Percentiles rank a stretch among this genome's conserved stretches.
These are phyloP conservation scores for Heterodera carotae DNA, from an alignment of 1,140 invertebrate species.

Conservation along the genomic window DNA sequence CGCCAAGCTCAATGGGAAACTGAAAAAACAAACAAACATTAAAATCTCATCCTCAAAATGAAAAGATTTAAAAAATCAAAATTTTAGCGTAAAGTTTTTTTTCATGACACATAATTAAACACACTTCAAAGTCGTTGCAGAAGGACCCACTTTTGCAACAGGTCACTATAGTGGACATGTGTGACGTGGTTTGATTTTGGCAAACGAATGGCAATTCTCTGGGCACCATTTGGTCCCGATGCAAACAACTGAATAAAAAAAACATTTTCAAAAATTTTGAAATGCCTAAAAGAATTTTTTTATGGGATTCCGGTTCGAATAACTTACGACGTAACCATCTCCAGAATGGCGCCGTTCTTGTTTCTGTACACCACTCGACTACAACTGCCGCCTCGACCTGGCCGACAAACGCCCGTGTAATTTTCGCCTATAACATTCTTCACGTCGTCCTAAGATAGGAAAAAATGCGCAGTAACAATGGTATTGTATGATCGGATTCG, in stretches of 20 bases:
- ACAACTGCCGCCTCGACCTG: constrained; percentile 28
- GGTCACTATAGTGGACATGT: constrained; percentile 22
- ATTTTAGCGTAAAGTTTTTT: constrained; percentile 6
- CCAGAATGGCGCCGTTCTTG: constrained; percentile 20
- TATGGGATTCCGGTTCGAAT: neutral
- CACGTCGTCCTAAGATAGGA: constrained; percentile 21
- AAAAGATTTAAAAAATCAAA: neutral
- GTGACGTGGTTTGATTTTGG: constrained; percentile 29
- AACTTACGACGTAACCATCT: constrained; percentile 34
- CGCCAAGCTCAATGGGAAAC: constrained; percentile 22
- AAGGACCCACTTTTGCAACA: constrained; percentile 46
- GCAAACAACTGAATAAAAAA: constrained; percentile 30
- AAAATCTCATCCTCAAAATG: constrained; percentile 7
- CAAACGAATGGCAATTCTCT: constrained; percentile 49
- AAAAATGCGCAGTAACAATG: neutral
- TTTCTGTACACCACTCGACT: constrained; percentile 13
- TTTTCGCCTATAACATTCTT: constrained; percentile 24
- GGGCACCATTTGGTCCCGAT: constrained; percentile 31
- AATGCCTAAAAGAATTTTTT: too few relatives aligned
- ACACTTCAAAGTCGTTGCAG: constrained; percentile 49
- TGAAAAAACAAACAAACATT: constrained; percentile 1
- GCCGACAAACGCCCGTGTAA: constrained; percentile 27
- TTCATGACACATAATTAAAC: constrained; percentile 21
- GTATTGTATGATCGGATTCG: neutral
- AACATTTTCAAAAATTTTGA: neutral